Base-by-base conservation (phyloP, 2,113 vertebrate species). In the Vulpes vulpes region DNA sequence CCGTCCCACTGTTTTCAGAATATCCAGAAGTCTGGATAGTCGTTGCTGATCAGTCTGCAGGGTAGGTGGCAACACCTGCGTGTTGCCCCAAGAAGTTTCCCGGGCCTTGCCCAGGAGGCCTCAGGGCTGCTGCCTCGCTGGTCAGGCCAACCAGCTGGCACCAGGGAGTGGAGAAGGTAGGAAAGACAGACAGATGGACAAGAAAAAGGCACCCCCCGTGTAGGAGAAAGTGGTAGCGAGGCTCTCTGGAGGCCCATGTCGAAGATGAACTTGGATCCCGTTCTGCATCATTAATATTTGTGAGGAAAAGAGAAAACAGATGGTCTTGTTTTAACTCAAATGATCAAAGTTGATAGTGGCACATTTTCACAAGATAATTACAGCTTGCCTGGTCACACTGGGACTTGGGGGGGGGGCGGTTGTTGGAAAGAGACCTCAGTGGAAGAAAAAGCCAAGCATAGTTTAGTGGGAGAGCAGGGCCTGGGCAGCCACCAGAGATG, bases 51-150 rank as follows among this genome's bases (percentile, higher is more conserved):
- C 17, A 5, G 22, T 10, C 81, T 71, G 4, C 25, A 53, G 27
- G n/a, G 11, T 8, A 4, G 1, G 12, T 4, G 16, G 35, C 15
- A 1, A 51, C 27, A 69, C 25, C 38, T 4, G 8, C 30, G 0
- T n/a, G 5, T 79, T 22, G 9, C 57, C 51, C 90, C 5, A 2
- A 12, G 25, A 87, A 65, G 5, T 49, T 83, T 65, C 74, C 57
- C 1, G 20, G 82, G 16, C 8, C 76, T 25, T 1, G 35, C 20
- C 4, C 9, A 53, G 57, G 59, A 59, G 35, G 49, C 27, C 90
- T 30, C 6, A 0, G 5, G 2, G 17, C 30, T 78, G 49, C 1
- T 0, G 14, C 1, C 23, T 81, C n/a, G 16, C 20, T 1, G 3
- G 0, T 5, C 53, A 43, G 16, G 30, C n/a, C 25, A 4, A 1